phyloP scores from a whole-genome alignment of 2,888 invertebrate species.

The Erebia epiphron region DNA sequence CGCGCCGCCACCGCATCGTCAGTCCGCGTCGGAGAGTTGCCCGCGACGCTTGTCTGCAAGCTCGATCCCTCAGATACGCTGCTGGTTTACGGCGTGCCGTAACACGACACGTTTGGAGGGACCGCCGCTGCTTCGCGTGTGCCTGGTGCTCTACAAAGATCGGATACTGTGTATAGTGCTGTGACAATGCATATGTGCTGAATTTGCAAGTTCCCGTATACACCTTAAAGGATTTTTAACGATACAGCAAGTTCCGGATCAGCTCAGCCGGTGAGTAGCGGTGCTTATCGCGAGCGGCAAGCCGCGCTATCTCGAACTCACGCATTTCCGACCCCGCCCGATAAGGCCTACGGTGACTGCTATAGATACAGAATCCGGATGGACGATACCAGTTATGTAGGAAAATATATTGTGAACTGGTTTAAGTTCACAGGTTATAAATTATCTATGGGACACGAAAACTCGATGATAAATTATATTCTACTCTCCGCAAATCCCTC shows the following conservation, averaged over 20 bases:
- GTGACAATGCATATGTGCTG: constrained; percentile 78
- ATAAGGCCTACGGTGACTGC: constrained; percentile 66
- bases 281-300: constrained; percentile 77
- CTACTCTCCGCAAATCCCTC: constrained; percentile 3
- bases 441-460: not conserved
- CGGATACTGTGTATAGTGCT: constrained; percentile 77
- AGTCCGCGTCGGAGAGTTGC: constrained; percentile 80
- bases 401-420: not conserved
- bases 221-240: constrained; percentile 71
- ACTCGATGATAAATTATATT: constrained; percentile 1
- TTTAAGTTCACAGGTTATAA: not conserved
- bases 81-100: constrained; percentile 82
- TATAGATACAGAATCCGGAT: constrained; percentile 35
- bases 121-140: constrained; percentile 76
- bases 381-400: not conserved
- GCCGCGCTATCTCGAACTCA: constrained; percentile 79
- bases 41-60: constrained; percentile 77
- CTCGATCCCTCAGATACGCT: constrained; percentile 81
- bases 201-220: constrained; percentile 60
- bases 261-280: constrained; percentile 81
- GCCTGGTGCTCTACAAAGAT: constrained; percentile 76
- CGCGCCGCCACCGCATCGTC: constrained; percentile 78
- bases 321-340: constrained; percentile 83
- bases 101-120: constrained; percentile 84
- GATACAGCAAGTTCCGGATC: constrained; percentile 79